A percentile compares a stretch with the other conserved stretches of the same genome.
Conservation (phyloP, 2,888 invertebrate species). For the Pachycephus smyrnensis region DNA sequence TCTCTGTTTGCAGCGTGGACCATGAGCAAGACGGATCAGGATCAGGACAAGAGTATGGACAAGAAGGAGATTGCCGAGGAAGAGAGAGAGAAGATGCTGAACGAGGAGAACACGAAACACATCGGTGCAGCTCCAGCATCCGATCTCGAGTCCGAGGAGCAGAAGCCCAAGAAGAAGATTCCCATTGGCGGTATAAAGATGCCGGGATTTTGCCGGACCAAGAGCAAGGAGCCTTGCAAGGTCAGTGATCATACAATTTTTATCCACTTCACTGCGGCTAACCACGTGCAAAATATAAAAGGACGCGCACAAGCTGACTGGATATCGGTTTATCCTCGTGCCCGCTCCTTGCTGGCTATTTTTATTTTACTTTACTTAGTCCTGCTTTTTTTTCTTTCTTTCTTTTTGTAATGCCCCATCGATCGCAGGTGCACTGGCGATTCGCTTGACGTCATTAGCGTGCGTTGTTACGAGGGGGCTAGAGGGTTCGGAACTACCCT, state of each 20-base stretch:
- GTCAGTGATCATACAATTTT: slow-evolving; percentile 59
- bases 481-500: not conserved
- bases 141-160: slow-evolving; percentile 66
- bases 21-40: slow-evolving; percentile 34
- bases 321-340: not conserved
- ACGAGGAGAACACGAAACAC: slow-evolving; percentile 73
- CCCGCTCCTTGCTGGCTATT: not conserved
- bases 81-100: slow-evolving; percentile 74
- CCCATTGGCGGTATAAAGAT: slow-evolving; percentile 90
- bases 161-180: slow-evolving; percentile 75
- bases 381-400: no score
- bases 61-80: slow-evolving; percentile 63
- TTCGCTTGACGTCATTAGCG: not conserved
- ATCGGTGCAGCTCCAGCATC: slow-evolving; percentile 66
- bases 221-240: slow-evolving; percentile 80
- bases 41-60: slow-evolving; percentile 57
- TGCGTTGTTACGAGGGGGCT: not conserved
- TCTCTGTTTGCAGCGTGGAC: slow-evolving; percentile 1
- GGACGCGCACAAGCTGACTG: not conserved
- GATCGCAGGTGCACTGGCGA: not conserved
- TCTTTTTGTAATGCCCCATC: not conserved
- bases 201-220: slow-evolving; percentile 86
- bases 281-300: not conserved
- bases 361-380: not conserved
- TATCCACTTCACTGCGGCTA: not conserved